Conservation (phyloP, 2,797 vertebrate species). For the Pteronotus mesoamericanus region DNA sequence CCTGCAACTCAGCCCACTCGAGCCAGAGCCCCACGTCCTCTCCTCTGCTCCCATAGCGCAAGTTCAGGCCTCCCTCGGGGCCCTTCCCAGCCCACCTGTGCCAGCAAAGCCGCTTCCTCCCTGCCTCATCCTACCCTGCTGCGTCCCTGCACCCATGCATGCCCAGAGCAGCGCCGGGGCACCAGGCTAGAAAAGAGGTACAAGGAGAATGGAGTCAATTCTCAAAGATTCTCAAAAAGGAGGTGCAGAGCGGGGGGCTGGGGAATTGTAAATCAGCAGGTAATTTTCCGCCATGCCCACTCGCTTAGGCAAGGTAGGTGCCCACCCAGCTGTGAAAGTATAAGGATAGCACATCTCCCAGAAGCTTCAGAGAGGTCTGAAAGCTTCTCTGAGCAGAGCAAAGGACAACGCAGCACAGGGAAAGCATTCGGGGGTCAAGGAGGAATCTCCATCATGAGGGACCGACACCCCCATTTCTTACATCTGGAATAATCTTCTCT, state of each 20-base stretch:
- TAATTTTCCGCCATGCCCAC: not conserved
- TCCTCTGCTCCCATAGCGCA: not conserved
- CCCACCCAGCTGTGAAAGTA: not conserved
- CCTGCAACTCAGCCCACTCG: not conserved
- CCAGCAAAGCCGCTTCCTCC: not conserved
- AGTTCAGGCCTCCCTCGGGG: not conserved
- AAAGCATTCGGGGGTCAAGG: rapidly evolving
- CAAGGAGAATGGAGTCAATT: not conserved
- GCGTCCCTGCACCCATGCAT: rapidly evolving
- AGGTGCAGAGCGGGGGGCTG: rapidly evolving
- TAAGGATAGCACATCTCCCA: rapidly evolving
- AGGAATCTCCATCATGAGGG: not conserved
- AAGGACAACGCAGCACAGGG: rapidly evolving
- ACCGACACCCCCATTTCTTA: not conserved
- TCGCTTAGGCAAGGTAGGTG: rapidly evolving
- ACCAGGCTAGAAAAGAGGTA: rapidly evolving
- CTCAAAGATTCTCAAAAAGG: not conserved
- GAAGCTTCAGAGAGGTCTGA: not conserved
- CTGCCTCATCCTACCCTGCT: not conserved
- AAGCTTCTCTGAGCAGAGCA: not conserved
- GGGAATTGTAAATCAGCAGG: rapidly evolving
- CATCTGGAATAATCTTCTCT: not conserved
- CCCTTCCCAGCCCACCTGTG: not conserved
- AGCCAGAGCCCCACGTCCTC: not conserved
- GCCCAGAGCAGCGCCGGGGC: not conserved